Evolutionary conservation across 53 echinoderm and acorn worm species (phyloP), one percentile per base, ranked within the genome.

Genomic region (Patiria pectinifera): DNA sequence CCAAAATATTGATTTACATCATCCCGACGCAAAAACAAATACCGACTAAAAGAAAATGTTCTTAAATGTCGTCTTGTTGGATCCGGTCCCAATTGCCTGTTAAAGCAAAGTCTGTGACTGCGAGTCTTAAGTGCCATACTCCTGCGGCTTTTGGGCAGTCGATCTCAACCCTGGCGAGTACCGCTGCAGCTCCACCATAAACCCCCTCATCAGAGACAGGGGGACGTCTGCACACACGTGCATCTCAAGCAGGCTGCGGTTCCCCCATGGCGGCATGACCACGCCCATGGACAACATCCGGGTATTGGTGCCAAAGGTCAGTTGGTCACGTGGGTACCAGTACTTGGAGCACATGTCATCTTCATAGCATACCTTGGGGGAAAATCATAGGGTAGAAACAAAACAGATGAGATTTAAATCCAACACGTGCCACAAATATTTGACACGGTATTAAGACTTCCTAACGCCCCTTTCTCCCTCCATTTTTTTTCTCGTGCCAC

Each of bases 221-320:
- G 87, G 87, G 12, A 87, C 87, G 47, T 87, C 87, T 13, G 77
- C 46, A 12, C 18, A 78, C 11, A 62, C 48, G 62, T 87, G 87
- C 11, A 87, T 62, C 62, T 87, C 87, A 9, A 87, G 53, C 7
- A 87, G 78, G 45, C 87, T 87, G 59, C 87, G 87, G 78, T 87
- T 87, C 13, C 87, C 87, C 87, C 87, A 87, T 1, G 87, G 87
- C 4, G 87, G 87, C 35, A 87, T 23, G 45, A 87, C 77, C 58
- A 78, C 87, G 19, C 87, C 87, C 87, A 87, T 87, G 78, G 87
- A 87, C 44, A 87, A 61, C 87, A 87, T 78, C 77, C 87, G 87
- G 45, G 59, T 59, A 35, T 77, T 78, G 13, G 77, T 78, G 60
- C 78, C 77, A 7, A 87, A 23, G 77, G 77, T 87, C 87, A 87